phyloP scores from a whole-genome alignment of 2,113 vertebrate species.

The Chunga burmeisteri region DNA sequence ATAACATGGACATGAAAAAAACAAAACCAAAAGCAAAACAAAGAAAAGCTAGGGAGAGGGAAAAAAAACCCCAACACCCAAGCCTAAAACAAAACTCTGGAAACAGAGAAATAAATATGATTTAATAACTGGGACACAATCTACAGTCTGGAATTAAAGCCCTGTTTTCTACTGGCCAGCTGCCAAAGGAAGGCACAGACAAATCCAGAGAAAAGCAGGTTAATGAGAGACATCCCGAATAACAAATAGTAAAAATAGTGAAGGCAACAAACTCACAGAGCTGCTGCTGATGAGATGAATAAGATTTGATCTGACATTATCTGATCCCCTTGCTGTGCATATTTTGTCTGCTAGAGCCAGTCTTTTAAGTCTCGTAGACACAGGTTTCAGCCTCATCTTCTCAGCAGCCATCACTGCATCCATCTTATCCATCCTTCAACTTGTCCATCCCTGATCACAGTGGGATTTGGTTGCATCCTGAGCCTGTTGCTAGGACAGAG shows the following conservation, averaged over 20 bases:
- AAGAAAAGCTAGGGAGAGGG: background rate
- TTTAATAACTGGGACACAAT: constrained; percentile 48
- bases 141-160: constrained; percentile 24
- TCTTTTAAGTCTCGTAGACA: background rate
- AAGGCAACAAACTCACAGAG: background rate
- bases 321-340: background rate
- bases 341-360: background rate
- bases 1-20: background rate
- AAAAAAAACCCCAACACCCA: background rate
- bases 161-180: constrained; percentile 31
- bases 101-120: constrained; percentile 23
- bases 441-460: background rate
- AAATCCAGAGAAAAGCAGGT: constrained; percentile 60
- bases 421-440: constrained; percentile 2
- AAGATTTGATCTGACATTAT: constrained; percentile 51
- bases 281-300: constrained; percentile 28
- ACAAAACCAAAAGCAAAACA: no score
- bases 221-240: constrained; percentile 36
- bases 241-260: background rate
- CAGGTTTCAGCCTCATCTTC: background rate
- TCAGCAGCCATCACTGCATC: constrained; percentile 17
- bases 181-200: constrained; percentile 50
- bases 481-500: constrained; percentile 18
- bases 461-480: constrained; percentile 14
- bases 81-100: background rate